Evolutionary conservation across 2,888 invertebrate genomes (phyloP).

Genomic region (Spisula solida): DNA sequence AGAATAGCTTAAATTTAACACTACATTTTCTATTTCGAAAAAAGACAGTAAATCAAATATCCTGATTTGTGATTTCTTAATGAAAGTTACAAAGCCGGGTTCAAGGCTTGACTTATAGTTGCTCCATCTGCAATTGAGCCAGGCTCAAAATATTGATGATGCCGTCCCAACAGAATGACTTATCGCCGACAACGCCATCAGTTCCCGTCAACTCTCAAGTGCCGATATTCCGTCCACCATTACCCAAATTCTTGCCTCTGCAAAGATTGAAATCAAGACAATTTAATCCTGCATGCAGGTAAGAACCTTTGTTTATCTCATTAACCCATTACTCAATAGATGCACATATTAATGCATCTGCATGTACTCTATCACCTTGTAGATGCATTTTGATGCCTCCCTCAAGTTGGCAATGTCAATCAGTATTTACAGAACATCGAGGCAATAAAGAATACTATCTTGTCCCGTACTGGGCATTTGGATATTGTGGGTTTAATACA

Average conservation of each 20-base stretch:
- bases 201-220: conserved; percentile 53
- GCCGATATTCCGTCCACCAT: conserved; percentile 63
- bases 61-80: not conserved
- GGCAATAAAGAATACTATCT: no score
- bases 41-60: not conserved
- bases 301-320: conserved; percentile 21
- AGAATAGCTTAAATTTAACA: not conserved
- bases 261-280: conserved; percentile 53
- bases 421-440: no score
- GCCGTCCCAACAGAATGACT: conserved; percentile 62
- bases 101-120: not conserved
- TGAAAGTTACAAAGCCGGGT: not conserved
- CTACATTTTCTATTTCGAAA: not conserved
- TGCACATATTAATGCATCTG: no score
- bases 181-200: conserved; percentile 51
- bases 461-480: no score
- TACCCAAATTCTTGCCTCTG: conserved; percentile 57
- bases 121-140: not conserved
- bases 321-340: no score
- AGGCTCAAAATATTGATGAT: conserved; percentile 30
- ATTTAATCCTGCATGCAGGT: conserved; percentile 65
- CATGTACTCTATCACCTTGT: no score
- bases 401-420: no score
- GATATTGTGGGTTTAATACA: no score
- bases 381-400: no score